Conservation (phyloP, 2,113 vertebrate genomes). For the Gobio gobio region DNA sequence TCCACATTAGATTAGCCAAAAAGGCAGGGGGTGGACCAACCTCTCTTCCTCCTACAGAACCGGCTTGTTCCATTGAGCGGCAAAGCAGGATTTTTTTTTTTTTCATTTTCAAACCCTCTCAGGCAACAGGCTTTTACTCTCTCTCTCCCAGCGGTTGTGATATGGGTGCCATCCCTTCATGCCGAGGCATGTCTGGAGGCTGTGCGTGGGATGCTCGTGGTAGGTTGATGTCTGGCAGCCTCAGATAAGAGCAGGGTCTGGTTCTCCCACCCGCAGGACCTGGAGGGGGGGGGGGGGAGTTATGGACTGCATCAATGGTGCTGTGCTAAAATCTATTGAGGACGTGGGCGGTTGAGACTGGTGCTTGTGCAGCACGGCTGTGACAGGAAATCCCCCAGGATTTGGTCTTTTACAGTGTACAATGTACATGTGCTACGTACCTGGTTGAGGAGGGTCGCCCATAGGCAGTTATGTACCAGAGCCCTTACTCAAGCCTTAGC, state of each 20-base stretch:
- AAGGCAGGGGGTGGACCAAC: slow-evolving; percentile 47
- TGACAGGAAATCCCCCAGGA: slow-evolving; percentile 38
- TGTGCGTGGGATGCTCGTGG: slow-evolving; percentile 68
- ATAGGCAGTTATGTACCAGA: not conserved
- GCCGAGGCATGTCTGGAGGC: slow-evolving; percentile 72
- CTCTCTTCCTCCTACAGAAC: slow-evolving; percentile 54
- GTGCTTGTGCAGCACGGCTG: slow-evolving; percentile 7
- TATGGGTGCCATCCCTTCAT: slow-evolving; percentile 54
- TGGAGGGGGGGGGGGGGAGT: slow-evolving; percentile 43
- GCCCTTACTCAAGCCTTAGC: not conserved
- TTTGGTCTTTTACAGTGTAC: slow-evolving; percentile 29
- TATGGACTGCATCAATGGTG: slow-evolving; percentile 38
- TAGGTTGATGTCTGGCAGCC: slow-evolving; percentile 74
- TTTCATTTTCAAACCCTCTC: slow-evolving; percentile 46
- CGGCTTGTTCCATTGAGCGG: slow-evolving; percentile 61
- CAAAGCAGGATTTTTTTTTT: slow-evolving; percentile 50
- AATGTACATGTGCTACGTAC: not conserved
- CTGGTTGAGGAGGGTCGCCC: slow-evolving; percentile 22
- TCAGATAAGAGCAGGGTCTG: slow-evolving; percentile 70
- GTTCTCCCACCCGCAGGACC: slow-evolving; percentile 12
- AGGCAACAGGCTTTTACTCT: not conserved
- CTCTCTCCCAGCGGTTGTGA: slow-evolving; percentile 14
- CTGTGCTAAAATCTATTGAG: slow-evolving; percentile 33
- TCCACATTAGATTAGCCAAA: slow-evolving; percentile 23
- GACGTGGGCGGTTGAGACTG: slow-evolving; percentile 17